Percentiles rank a stretch among this genome's conserved stretches.
phyloP scores from a whole-genome alignment of 1,140 invertebrate species.

The Caligus rogercresseyi region DNA sequence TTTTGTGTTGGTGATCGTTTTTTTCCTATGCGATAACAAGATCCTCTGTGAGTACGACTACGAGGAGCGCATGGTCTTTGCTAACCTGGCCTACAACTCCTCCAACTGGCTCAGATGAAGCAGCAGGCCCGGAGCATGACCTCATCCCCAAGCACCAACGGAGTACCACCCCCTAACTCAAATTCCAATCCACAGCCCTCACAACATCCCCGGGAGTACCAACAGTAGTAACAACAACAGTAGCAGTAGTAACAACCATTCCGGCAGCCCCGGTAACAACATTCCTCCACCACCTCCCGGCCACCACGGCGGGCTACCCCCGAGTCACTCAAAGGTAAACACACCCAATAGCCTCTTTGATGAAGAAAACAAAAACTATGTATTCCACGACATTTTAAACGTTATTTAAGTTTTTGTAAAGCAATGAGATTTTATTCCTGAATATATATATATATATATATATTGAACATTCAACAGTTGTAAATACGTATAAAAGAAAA shows the following conservation, averaged over 20 bases:
- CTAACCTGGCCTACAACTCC: constrained; percentile 74
- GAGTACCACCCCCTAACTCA: constrained; percentile 26
- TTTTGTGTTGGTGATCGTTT: constrained; percentile 87
- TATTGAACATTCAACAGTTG: too few species aligned
- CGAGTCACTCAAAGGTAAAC: background rate
- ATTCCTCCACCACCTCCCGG: background rate
- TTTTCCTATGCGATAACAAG: constrained; percentile 78
- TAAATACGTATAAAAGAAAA: too few species aligned
- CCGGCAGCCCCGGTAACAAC: background rate
- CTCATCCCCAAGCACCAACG: constrained; percentile 28
- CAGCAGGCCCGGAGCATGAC: constrained; percentile 42
- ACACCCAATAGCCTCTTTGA: too few species aligned
- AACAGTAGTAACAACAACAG: constrained; percentile 6
- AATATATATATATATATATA: too few species aligned
- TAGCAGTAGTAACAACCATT: background rate
- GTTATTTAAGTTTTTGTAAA: too few species aligned
- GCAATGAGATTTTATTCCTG: too few species aligned
- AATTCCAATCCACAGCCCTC: constrained; percentile 29
- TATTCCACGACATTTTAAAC: too few species aligned
- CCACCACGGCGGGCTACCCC: background rate
- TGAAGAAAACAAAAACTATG: too few species aligned
- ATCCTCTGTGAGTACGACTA: constrained; percentile 87
- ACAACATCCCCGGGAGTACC: constrained; percentile 17
- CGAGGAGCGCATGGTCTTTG: constrained; percentile 70
- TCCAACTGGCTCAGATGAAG: constrained; percentile 69